A percentile compares a stretch with the other conserved stretches of the same genome.
phyloP scores from a whole-genome alignment of 2,113 vertebrate species.

The Balaeniceps rex region DNA sequence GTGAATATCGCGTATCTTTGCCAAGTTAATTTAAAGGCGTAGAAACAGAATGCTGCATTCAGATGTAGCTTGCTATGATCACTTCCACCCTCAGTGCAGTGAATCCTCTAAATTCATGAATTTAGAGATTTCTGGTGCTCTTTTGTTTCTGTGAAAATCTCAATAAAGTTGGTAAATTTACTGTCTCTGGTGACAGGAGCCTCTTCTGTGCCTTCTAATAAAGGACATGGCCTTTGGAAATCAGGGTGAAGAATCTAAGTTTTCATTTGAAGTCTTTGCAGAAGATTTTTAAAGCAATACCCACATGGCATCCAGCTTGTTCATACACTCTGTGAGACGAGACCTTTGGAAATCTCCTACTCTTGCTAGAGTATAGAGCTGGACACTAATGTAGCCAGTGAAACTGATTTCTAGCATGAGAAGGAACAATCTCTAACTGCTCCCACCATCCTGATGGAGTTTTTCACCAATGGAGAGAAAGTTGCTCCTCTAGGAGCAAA shows the following conservation, averaged over 20 bases:
- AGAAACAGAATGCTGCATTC: background rate
- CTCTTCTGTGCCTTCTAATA: background rate
- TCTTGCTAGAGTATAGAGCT: background rate
- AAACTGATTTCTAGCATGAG: background rate
- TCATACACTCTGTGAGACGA: background rate
- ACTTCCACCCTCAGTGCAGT: background rate
- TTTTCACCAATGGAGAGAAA: background rate
- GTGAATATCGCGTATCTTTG: background rate
- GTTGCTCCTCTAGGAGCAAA: background rate
- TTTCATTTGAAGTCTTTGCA: background rate
- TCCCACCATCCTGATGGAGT: background rate
- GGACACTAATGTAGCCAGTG: background rate
- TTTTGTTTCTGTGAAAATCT: background rate
- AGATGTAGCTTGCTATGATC: background rate
- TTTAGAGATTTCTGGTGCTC: background rate
- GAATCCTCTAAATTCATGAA: background rate
- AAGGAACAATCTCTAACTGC: background rate
- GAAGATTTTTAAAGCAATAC: background rate
- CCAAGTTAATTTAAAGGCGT: conserved; percentile 3
- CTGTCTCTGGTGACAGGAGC: background rate
- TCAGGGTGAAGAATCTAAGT: background rate
- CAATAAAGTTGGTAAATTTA: background rate
- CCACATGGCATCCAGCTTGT: background rate
- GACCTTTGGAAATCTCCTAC: background rate
- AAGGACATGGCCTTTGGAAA: background rate